Conservation (phyloP, 2,797 vertebrate genomes). For the Adrianichthys oophorus region DNA sequence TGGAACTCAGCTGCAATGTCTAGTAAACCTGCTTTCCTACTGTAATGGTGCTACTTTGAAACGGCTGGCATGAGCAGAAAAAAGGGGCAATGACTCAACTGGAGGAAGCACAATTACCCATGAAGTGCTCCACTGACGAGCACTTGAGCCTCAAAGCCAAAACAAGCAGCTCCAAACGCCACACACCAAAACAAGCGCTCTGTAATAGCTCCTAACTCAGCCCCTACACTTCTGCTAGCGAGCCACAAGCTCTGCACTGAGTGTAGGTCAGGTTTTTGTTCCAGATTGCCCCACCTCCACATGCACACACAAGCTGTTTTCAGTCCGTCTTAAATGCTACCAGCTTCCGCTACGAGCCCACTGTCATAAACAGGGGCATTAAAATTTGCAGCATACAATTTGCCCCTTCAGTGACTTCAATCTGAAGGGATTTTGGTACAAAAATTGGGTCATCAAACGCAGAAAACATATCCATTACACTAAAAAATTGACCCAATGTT, state of each 20-base stretch:
- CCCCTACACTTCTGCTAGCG: neutral
- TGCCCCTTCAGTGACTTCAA: too few species aligned
- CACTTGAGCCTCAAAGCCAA: slow-evolving; percentile 6
- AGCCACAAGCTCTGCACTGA: neutral
- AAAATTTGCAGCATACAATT: too few species aligned
- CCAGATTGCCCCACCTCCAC: too few species aligned
- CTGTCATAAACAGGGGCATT: too few species aligned
- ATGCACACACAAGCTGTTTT: too few species aligned
- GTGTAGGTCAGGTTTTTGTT: too few species aligned
- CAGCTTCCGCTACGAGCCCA: too few species aligned
- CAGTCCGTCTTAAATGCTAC: too few species aligned
- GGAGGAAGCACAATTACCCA: slow-evolving; percentile 2
- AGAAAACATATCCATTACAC: too few species aligned
- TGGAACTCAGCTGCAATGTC: neutral
- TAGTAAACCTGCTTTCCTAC: neutral
- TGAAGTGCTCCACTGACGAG: slow-evolving; percentile 11
- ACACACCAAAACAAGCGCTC: slow-evolving; percentile 3
- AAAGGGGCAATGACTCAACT: slow-evolving; percentile 6
- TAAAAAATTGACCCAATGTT: too few species aligned
- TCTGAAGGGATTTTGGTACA: too few species aligned
- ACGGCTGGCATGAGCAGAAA: slow-evolving; percentile 8
- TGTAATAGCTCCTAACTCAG: slow-evolving; percentile 1
- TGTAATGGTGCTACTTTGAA: neutral
- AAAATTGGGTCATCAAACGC: too few species aligned
- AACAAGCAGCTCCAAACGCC: slow-evolving; percentile 1